Conservation (phyloP, 2,797 vertebrate species). For the Anguilla marmorata region DNA sequence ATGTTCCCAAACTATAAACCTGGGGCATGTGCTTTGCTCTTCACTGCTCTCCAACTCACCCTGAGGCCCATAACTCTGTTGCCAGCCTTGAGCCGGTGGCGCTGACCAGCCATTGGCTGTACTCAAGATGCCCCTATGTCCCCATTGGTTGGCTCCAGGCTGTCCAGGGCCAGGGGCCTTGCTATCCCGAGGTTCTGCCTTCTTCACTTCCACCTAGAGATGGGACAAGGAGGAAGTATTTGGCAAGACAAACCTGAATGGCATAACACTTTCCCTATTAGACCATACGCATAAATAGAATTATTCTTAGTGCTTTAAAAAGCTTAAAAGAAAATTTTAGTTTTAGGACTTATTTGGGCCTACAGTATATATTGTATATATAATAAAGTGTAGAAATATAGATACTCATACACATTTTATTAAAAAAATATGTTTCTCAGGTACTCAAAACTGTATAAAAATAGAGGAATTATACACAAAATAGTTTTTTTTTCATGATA, state of each 20-base stretch:
- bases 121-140: conserved; percentile 87
- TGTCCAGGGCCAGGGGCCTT: conserved; percentile 89
- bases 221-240: conserved; percentile 77
- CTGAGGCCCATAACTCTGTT: conserved; percentile 94
- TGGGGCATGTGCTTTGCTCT: conserved; percentile 48
- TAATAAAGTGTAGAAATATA: conserved; percentile 48
- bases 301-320: conserved; percentile 76
- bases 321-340: conserved; percentile 77
- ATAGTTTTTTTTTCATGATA: background rate
- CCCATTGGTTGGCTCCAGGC: conserved; percentile 90
- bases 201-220: conserved; percentile 99
- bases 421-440: conserved; percentile 89
- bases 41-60: conserved; percentile 77
- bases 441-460: conserved; percentile 67
- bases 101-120: conserved; percentile 98
- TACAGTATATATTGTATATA: conserved; percentile 53
- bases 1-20: background rate
- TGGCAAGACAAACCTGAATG: conserved; percentile 61
- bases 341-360: conserved; percentile 77
- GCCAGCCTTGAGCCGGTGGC: conserved; percentile 93
- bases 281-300: conserved; percentile 74
- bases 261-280: conserved; percentile 73
- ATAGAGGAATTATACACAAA: conserved; percentile 29
- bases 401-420: conserved; percentile 52
- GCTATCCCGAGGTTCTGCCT: conserved; percentile 95